Conservation (phyloP, 2,113 vertebrate species). For the Apteryx mantelli region DNA sequence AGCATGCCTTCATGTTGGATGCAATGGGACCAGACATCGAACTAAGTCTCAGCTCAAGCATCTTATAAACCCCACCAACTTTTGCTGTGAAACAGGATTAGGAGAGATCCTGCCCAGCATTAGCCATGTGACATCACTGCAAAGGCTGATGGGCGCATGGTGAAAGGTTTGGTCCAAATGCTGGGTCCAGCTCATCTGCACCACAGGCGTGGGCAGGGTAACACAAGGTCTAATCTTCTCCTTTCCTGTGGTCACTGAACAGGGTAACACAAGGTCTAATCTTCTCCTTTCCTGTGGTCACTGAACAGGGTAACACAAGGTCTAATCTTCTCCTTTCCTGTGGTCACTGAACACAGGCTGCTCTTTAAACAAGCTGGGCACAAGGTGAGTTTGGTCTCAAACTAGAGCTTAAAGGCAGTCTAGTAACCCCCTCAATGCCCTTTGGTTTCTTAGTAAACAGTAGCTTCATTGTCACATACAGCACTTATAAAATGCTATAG, state of each 20-base stretch:
- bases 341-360: background rate
- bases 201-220: accelerated
- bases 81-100: background rate
- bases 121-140: background rate
- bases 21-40: background rate
- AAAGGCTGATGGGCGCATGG: background rate
- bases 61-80: background rate
- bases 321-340: background rate
- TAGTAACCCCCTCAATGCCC: background rate
- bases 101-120: background rate
- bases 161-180: background rate
- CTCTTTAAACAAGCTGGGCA: background rate
- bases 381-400: background rate
- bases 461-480: background rate
- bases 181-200: background rate
- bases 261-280: background rate
- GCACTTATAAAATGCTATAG: background rate
- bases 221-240: background rate
- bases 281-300: background rate
- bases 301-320: background rate
- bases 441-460: background rate
- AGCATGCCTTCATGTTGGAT: background rate
- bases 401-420: background rate
- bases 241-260: background rate
- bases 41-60: background rate